phyloP scores from a whole-genome alignment of 2,888 invertebrate species.

The Cordilura impudica region DNA sequence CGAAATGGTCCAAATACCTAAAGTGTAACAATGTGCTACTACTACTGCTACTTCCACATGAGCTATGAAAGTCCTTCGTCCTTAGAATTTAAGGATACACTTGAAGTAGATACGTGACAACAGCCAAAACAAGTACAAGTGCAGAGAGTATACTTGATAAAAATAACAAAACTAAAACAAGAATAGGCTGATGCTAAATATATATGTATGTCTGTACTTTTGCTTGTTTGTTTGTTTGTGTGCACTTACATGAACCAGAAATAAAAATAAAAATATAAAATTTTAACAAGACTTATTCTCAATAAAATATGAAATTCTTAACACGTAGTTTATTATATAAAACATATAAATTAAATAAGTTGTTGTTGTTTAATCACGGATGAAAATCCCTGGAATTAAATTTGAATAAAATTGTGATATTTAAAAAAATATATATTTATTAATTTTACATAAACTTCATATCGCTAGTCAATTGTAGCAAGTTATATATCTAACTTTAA shows the following conservation, averaged over 20 bases:
- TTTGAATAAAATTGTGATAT: too few species aligned
- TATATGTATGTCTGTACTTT: too few species aligned
- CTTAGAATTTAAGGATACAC: conserved; percentile 51
- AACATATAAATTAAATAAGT: conserved; percentile 5
- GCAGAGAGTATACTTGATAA: conserved; percentile 14
- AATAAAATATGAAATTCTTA: conserved; percentile 1
- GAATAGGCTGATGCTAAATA: not conserved
- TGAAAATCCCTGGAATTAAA: too few species aligned
- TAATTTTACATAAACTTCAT: too few species aligned
- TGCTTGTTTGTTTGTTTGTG: too few species aligned
- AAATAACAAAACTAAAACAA: not conserved
- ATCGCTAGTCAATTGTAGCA: too few species aligned
- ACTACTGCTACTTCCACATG: conserved; percentile 2
- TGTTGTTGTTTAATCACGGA: not conserved
- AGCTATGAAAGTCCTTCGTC: conserved; percentile 21
- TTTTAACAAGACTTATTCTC: not conserved
- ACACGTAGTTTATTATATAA: conserved; percentile 25
- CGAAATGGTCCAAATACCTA: too few species aligned
- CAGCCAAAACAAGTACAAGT: conserved; percentile 53
- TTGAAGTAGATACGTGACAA: conserved; percentile 60
- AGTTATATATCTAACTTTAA: too few species aligned
- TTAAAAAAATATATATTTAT: too few species aligned
- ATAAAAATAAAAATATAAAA: not conserved
- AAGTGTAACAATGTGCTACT: too few species aligned
- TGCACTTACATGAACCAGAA: not conserved